Percentiles rank a stretch among this genome's conserved stretches.
phyloP scores from a whole-genome alignment of 2,113 vertebrate genomes.

The Rhombomys opimus region DNA sequence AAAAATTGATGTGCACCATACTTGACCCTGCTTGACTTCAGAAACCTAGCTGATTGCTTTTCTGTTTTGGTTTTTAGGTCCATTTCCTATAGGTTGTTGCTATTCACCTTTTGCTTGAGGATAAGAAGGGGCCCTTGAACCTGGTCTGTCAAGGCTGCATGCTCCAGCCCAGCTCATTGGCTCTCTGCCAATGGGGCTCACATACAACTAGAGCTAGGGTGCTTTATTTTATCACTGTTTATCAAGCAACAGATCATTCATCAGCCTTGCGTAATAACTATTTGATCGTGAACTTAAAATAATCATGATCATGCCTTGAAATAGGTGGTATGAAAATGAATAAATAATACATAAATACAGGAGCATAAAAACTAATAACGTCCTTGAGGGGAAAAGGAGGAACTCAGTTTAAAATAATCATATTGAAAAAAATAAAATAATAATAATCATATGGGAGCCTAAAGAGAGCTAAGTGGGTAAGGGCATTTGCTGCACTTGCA shows the following conservation, averaged over 20 bases:
- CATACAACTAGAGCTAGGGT: neutral
- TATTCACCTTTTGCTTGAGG: neutral
- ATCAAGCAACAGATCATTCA: neutral
- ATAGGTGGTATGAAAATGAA: neutral
- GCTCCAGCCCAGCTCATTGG: neutral
- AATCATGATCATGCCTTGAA: constrained; percentile 1
- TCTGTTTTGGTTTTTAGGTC: neutral
- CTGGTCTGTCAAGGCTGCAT: neutral
- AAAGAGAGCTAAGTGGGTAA: neutral
- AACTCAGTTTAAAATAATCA: neutral
- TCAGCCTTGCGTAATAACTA: neutral
- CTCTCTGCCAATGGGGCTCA: neutral
- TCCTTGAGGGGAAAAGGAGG: constrained; percentile 28
- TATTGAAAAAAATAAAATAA: too few species aligned
- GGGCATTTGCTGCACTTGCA: too few species aligned
- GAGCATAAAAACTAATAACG: neutral
- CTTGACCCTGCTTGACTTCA: neutral
- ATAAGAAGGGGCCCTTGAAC: neutral
- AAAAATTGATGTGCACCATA: neutral
- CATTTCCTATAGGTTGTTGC: neutral
- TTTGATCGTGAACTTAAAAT: constrained; percentile 25
- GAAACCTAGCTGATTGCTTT: neutral
- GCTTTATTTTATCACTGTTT: constrained; percentile 18
- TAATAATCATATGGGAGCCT: neutral
- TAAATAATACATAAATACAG: neutral